A percentile compares a stretch with the other conserved stretches of the same genome.
Conservation (phyloP, 2,888 invertebrate species). For the Cetonia aurata region DNA sequence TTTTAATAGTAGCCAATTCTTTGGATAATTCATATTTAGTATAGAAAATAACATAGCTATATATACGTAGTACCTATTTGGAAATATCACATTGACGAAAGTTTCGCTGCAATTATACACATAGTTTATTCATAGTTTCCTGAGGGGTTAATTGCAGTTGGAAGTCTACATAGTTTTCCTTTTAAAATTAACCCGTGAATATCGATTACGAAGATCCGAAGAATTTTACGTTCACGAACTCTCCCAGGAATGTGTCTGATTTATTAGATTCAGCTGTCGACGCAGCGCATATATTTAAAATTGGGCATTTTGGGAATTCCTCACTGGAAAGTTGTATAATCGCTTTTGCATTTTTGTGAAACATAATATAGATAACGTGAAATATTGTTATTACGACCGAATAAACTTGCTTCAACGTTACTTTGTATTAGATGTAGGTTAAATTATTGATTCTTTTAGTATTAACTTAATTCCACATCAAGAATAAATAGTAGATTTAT, state of each 20-base stretch:
- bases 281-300: slow-evolving; percentile 31
- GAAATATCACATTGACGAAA: background rate
- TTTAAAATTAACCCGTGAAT: slow-evolving; percentile 31
- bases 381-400: background rate
- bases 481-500: too few relatives aligned
- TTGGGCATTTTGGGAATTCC: slow-evolving; percentile 19
- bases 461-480: too few relatives aligned
- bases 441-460: too few relatives aligned
- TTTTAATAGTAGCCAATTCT: too few relatives aligned
- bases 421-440: too few relatives aligned
- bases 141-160: slow-evolving; percentile 6
- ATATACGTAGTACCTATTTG: too few relatives aligned
- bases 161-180: slow-evolving; percentile 36
- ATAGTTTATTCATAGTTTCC: slow-evolving; percentile 13
- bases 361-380: background rate
- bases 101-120: background rate
- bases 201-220: slow-evolving; percentile 35
- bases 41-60: too few relatives aligned
- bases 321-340: background rate
- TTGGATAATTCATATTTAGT: too few relatives aligned
- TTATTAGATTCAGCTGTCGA: slow-evolving; percentile 37
- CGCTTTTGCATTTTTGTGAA: slow-evolving; percentile 5
- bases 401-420: too few relatives aligned
- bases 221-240: slow-evolving; percentile 32
- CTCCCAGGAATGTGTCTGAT: slow-evolving; percentile 35